Evolutionary conservation across 2,797 vertebrate genomes (phyloP).

Genomic region (Acipenser transmontanus): DNA sequence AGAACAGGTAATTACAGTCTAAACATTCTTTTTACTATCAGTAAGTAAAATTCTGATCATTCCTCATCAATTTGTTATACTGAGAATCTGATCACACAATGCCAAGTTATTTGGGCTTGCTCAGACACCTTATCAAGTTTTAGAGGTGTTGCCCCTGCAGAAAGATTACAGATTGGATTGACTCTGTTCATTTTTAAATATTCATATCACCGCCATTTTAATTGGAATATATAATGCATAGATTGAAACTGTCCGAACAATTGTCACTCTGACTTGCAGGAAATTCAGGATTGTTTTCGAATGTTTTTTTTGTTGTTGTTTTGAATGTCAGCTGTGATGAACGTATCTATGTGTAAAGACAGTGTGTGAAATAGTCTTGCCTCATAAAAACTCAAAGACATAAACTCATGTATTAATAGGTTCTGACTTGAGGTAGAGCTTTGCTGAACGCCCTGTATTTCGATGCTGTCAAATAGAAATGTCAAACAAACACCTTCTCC

Average conservation of each 20-base stretch:
- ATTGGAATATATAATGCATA: constrained; percentile 50
- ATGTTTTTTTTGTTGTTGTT: constrained; percentile 20
- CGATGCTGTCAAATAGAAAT: constrained; percentile 68
- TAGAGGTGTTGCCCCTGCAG: constrained; percentile 52
- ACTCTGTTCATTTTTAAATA: constrained; percentile 44
- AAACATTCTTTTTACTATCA: not conserved
- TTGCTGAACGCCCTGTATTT: constrained; percentile 54
- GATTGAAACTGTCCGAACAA: not conserved
- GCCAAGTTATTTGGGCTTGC: constrained; percentile 30
- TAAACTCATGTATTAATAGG: constrained; percentile 67
- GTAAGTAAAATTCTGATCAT: constrained; percentile 4
- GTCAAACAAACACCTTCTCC: constrained; percentile 83
- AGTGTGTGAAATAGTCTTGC: constrained; percentile 38
- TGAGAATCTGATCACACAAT: constrained; percentile 51
- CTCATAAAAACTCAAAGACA: constrained; percentile 51
- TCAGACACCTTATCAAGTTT: constrained; percentile 40
- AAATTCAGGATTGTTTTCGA: constrained; percentile 8
- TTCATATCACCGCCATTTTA: constrained; percentile 53
- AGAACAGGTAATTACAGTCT: not conserved
- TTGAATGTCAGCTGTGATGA: constrained; percentile 42
- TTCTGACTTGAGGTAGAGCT: constrained; percentile 64
- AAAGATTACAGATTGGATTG: constrained; percentile 41
- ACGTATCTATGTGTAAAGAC: constrained; percentile 43
- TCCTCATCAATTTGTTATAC: not conserved
- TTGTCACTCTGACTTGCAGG: not conserved